Conservation (phyloP, 2,113 vertebrate genomes). For the Pachyramphus minor region DNA sequence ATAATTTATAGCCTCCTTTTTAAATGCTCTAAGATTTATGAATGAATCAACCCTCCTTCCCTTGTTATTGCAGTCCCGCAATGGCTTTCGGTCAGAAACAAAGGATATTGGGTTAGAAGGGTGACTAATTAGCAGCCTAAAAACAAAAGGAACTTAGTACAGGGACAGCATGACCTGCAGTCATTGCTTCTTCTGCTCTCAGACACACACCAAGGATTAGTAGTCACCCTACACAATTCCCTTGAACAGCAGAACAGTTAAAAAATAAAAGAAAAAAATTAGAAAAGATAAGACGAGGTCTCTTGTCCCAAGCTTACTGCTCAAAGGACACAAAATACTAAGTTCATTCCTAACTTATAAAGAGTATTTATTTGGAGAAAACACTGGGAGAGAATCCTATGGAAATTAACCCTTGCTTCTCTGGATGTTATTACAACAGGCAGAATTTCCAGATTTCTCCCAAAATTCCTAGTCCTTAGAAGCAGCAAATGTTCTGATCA, state of each 20-base stretch:
- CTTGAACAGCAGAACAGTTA: background rate
- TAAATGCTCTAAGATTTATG: constrained; percentile 28
- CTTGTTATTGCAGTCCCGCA: background rate
- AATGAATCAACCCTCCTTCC: constrained; percentile 36
- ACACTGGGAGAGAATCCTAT: background rate
- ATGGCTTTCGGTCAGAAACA: background rate
- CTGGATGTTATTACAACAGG: background rate
- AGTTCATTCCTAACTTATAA: background rate
- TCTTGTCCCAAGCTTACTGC: background rate
- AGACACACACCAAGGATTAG: background rate
- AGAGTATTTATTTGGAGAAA: background rate
- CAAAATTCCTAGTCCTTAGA: background rate
- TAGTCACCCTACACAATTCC: background rate
- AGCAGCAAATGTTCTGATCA: background rate
- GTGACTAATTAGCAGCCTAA: background rate
- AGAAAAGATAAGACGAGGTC: background rate
- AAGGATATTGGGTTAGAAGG: background rate
- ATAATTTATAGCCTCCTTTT: constrained; percentile 21
- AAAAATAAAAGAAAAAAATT: background rate
- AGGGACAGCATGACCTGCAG: background rate
- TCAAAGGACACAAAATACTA: background rate
- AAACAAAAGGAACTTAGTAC: background rate
- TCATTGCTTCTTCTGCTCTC: background rate
- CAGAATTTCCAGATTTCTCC: background rate
- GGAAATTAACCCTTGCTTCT: background rate